Evolutionary conservation across 2,888 invertebrate genomes (phyloP).

Genomic region (Cremastinae sp.): DNA sequence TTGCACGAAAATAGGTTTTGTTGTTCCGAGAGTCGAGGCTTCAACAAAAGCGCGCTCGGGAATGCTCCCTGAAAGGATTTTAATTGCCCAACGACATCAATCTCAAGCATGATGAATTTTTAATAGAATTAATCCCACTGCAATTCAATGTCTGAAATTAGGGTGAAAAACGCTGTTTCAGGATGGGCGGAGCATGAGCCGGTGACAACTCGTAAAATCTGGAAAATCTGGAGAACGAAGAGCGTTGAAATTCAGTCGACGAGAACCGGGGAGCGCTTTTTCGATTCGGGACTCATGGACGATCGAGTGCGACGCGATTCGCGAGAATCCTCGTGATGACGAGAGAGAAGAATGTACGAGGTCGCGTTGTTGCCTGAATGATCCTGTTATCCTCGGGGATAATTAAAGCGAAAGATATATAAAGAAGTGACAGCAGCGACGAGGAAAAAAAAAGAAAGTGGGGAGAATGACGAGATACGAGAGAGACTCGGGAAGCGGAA

Average conservation of each 20-base stretch:
- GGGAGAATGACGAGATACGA: constrained; percentile 40
- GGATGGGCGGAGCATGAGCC: neutral
- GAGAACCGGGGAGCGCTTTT: neutral
- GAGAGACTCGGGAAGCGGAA: constrained; percentile 52
- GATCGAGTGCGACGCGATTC: constrained; percentile 10
- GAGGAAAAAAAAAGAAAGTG: constrained; percentile 2
- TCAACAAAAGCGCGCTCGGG: neutral
- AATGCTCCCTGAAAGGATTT: neutral
- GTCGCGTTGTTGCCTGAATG: constrained; percentile 12
- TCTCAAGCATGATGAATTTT: no score
- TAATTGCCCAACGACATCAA: neutral
- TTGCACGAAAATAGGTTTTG: constrained; percentile 5
- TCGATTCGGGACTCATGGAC: neutral
- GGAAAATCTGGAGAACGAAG: neutral
- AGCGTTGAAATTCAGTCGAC: neutral
- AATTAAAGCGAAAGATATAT: neutral
- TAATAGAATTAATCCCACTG: no score
- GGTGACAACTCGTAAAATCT: neutral
- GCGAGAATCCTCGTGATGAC: neutral
- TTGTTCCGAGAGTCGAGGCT: constrained; percentile 1
- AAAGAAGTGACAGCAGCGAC: neutral
- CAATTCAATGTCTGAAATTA: no score
- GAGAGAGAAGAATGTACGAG: constrained; percentile 17
- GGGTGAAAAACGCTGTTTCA: constrained; percentile 14
- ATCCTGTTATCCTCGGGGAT: constrained; percentile 5